Conservation (phyloP, 2,797 vertebrate species). For the Rhabdophis nuchalis region DNA sequence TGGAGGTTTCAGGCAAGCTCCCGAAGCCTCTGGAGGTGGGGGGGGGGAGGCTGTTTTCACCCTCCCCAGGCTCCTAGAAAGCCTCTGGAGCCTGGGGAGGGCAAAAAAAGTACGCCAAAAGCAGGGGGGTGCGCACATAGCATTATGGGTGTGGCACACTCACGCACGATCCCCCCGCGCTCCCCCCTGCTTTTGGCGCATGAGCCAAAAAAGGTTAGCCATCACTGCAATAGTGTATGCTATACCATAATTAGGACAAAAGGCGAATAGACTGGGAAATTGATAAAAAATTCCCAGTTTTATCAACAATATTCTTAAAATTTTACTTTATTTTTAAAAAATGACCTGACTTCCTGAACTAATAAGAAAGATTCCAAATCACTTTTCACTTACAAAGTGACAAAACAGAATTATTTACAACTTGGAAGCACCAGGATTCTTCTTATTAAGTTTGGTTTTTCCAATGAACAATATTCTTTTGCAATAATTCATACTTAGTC, state of each 20-base stretch:
- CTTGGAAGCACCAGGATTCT: not conserved
- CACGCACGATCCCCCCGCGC: no score
- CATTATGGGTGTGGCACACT: no score
- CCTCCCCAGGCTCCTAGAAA: no score
- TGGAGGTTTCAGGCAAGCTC: no score
- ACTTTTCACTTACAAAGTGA: not conserved
- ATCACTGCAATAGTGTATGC: not conserved
- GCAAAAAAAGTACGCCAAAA: no score
- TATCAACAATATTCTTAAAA: not conserved
- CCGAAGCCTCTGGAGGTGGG: no score
- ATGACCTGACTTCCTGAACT: not conserved
- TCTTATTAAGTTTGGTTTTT: not conserved
- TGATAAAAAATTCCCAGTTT: not conserved
- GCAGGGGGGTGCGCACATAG: no score
- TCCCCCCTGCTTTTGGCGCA: no score
- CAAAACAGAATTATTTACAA: not conserved
- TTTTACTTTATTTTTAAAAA: not conserved
- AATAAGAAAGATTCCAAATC: not conserved
- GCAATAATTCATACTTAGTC: not conserved
- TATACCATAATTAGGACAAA: not conserved
- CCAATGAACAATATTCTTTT: not conserved
- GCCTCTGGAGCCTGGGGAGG: no score
- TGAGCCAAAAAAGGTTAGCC: no score
- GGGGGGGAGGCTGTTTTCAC: no score
- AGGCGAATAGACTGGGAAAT: not conserved